Evolutionary conservation across 2,888 invertebrate species (phyloP), one percentile per base, ranked within the genome.

Genomic region (Cryptus armator): DNA sequence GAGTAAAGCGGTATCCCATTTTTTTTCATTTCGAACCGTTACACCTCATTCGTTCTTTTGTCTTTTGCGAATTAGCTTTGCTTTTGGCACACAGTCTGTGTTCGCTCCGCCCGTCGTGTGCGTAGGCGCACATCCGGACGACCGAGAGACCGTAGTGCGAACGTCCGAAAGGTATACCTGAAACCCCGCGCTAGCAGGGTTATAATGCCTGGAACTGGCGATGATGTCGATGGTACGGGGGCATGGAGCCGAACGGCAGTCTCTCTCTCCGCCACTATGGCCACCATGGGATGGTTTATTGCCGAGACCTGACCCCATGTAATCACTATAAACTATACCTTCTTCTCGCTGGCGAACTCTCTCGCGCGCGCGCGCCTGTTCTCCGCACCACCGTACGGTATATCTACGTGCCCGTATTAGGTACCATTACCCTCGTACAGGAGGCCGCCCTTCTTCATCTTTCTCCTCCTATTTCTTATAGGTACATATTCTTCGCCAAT

Each of bases 261-360:
- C 24, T 37, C 37, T 37, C 86, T 79, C 86, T 87, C 89, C 88
- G 91, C 90, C 88, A 91, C 91, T 89, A 91, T 89, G 92, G 91
- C 93, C 92, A 92, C 92, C 92, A 89, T 91, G 88, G 83, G 91
- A 93, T 93, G 93, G 91, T 93, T 93, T 93, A 93, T 93, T 93
- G 91, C 93, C 90, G 86, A 80, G 92, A 93, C 93, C 93, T 93
- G 93, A 93, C 93, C 93, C 92, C 93, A 91, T 93, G 93, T 93
- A 93, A 93, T 93, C 93, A 93, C 93, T 93, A 92, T 93, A 93
- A 93, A 92, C 93, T 92, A 93, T 93, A 92, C 90, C 91, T 93
- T 92, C 91, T 92, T 91, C 92, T 90, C 75, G 78, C 70, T 64
- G 62, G 29, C 67, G 59, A 48, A 84, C 92, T 90, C 76, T 84